A percentile compares a stretch with the other conserved stretches of the same genome.
phyloP scores from a whole-genome alignment of 2,888 invertebrate genomes.

The Synergus gifuensis region DNA sequence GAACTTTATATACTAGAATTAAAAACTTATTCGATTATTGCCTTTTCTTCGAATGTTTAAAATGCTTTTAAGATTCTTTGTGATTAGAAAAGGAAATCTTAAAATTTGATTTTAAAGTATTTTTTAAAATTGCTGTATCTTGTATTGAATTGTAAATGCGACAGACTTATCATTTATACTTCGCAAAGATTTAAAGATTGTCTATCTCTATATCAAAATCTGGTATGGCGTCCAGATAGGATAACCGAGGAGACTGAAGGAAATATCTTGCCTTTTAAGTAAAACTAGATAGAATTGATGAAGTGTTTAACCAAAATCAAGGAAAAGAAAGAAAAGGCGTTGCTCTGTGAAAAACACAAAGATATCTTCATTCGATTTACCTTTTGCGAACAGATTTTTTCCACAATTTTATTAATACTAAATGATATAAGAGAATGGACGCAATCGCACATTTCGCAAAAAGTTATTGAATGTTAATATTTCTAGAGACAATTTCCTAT shows the following conservation, averaged over 20 bases:
- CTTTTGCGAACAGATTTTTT: not conserved
- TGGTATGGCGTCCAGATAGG: constrained; percentile 66
- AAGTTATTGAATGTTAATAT: not conserved
- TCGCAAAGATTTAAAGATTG: constrained; percentile 49
- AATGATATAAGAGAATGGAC: not conserved
- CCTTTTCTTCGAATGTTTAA: not conserved
- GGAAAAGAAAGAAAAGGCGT: not conserved
- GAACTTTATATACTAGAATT: constrained; percentile 9
- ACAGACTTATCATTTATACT: constrained; percentile 59
- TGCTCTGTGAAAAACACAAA: not conserved
- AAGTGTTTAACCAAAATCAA: not conserved
- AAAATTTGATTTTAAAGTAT: not conserved
- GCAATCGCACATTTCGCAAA: not conserved
- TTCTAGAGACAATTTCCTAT: not conserved
- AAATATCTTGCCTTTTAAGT: constrained; percentile 71
- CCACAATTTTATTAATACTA: not conserved
- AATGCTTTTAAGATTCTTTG: not conserved
- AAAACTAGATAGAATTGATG: constrained; percentile 12
- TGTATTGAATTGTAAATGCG: constrained; percentile 23
- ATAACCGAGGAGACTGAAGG: constrained; percentile 72
- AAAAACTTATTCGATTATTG: constrained; percentile 20
- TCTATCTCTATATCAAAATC: constrained; percentile 62
- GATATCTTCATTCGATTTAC: not conserved
- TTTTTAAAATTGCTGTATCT: not conserved
- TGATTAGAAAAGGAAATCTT: not conserved